Percentiles rank a stretch among this genome's conserved stretches.
Evolutionary conservation across 2,113 vertebrate species (phyloP).

Genomic region (Pluvianellus socialis): DNA sequence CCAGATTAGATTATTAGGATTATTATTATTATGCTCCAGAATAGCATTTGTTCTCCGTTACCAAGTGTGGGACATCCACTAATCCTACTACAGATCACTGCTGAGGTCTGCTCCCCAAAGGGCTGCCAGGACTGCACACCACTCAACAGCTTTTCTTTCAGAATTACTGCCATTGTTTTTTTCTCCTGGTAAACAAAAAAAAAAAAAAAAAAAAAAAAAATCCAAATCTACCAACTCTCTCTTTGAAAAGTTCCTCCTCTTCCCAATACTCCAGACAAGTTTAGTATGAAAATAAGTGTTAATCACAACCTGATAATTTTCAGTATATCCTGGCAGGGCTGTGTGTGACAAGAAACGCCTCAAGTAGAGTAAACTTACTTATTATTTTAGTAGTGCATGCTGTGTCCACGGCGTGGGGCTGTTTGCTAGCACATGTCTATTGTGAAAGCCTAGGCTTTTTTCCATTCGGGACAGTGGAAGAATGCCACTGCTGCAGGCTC

Average conservation of each 20-base stretch:
- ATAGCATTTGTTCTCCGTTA: background rate
- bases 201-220: background rate
- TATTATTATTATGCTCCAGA: background rate
- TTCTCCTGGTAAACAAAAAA: background rate
- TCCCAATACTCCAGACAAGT: background rate
- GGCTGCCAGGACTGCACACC: rapidly evolving
- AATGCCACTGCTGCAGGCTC: background rate
- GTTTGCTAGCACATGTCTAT: background rate
- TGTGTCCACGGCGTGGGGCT: conserved; percentile 41
- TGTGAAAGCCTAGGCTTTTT: background rate
- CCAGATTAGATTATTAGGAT: background rate
- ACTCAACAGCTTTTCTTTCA: background rate
- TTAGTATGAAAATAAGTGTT: background rate
- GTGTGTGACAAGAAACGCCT: background rate
- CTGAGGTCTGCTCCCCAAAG: background rate
- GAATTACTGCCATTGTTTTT: background rate
- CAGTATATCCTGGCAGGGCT: background rate
- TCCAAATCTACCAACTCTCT: background rate
- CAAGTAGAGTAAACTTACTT: background rate
- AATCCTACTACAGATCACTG: background rate
- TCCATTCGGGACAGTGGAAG: background rate
- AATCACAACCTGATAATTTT: background rate
- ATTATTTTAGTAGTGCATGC: background rate
- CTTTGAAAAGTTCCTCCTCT: background rate
- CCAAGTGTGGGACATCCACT: background rate